A percentile compares a stretch with the other conserved stretches of the same genome.
Conservation (phyloP, 1,140 invertebrate species). For the Pararge aegeria region DNA sequence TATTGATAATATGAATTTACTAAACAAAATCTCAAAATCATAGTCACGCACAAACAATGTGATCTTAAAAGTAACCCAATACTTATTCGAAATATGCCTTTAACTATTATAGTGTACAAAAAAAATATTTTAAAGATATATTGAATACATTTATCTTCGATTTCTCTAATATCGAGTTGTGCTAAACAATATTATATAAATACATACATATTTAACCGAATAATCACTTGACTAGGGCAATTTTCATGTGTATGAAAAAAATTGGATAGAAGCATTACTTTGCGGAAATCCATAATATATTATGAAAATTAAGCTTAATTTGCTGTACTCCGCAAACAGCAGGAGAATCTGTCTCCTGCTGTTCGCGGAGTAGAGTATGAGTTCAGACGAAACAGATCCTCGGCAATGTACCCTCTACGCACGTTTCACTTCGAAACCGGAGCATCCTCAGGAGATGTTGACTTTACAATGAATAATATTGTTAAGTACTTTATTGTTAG, state of each 20-base stretch:
- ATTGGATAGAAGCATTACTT: no score
- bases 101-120: conserved; percentile 48
- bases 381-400: no score
- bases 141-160: conserved; percentile 32
- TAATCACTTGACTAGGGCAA: conserved; percentile 46
- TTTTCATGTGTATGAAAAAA: conserved; percentile 44
- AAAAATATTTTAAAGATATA: conserved; percentile 32
- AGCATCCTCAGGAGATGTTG: no score
- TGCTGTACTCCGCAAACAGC: no score
- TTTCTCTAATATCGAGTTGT: conserved; percentile 39
- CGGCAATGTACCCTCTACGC: no score
- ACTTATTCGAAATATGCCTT: conserved; percentile 49
- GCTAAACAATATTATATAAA: conserved; percentile 30
- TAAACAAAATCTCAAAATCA: conserved; percentile 23
- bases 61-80: conserved; percentile 44
- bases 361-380: no score
- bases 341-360: no score
- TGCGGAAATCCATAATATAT: no score
- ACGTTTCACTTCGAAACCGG: no score
- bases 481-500: no score
- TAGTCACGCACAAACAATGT: conserved; percentile 69
- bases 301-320: no score
- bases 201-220: conserved; percentile 24
- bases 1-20: conserved; percentile 22
- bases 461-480: no score